phyloP scores from a whole-genome alignment of 2,113 vertebrate species.

The Castor canadensis region DNA sequence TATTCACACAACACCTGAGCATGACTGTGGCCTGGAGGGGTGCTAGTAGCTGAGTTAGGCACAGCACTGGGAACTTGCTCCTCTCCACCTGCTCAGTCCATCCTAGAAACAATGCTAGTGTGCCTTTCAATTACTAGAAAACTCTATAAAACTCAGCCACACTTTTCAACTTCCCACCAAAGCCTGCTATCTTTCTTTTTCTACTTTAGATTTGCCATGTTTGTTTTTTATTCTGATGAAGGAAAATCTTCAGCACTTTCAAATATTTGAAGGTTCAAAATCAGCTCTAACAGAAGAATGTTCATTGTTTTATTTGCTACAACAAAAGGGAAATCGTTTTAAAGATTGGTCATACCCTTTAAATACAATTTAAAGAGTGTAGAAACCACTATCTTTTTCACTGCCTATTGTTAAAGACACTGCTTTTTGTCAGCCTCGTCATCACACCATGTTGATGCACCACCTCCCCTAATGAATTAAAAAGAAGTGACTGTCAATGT shows the following conservation, averaged over 20 bases:
- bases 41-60: rapidly evolving
- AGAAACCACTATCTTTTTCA: background rate
- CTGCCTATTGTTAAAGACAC: background rate
- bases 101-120: background rate
- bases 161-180: background rate
- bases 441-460: background rate
- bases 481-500: background rate
- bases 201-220: background rate
- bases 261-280: background rate
- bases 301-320: background rate
- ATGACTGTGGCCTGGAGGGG: background rate
- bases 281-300: background rate
- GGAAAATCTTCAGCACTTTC: slow-evolving; percentile 8
- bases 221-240: background rate
- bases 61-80: background rate
- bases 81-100: background rate
- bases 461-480: background rate
- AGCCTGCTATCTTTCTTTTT: background rate
- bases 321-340: background rate
- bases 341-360: too few relatives aligned
- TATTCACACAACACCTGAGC: background rate
- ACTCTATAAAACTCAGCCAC: background rate
- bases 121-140: background rate
- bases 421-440: background rate
- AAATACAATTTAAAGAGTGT: background rate